These are phyloP conservation scores for Hoplostethus atlanticus DNA, from an alignment of 2,797 vertebrate genomes.

Conservation along the genomic window DNA sequence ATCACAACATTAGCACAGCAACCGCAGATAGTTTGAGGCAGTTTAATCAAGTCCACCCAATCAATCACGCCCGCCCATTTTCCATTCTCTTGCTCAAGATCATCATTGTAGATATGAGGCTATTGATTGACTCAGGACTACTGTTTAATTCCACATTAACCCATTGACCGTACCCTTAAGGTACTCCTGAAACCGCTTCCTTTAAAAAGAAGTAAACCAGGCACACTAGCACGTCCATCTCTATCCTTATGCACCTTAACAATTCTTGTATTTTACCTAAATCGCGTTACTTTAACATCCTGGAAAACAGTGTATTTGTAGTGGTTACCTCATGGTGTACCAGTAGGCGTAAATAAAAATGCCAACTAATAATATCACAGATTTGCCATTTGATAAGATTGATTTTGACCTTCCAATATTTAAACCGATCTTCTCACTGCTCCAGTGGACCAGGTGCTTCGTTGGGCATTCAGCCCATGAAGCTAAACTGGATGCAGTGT, in stretches of 20 bases:
- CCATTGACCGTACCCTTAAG: conserved; percentile 32
- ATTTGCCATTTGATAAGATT: no score
- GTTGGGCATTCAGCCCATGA: conserved; percentile 27
- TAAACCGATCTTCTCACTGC: no score
- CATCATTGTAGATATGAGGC: conserved; percentile 37
- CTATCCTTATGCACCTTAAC: not conserved
- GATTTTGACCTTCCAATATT: no score
- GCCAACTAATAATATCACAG: no score
- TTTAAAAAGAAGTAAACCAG: conserved; percentile 14
- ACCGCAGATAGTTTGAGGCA: conserved; percentile 23
- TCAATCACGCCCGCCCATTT: conserved; percentile 34
- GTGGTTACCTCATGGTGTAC: no score
- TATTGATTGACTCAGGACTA: conserved; percentile 42
- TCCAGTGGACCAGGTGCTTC: conserved; percentile 13
- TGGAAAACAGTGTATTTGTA: no score
- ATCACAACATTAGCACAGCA: conserved; percentile 16
- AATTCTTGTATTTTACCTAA: no score
- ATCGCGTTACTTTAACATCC: no score
- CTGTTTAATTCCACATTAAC: conserved; percentile 62
- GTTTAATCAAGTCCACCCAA: conserved; percentile 37
- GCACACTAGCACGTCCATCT: conserved; percentile 10
- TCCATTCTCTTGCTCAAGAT: conserved; percentile 30
- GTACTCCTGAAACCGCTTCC: conserved; percentile 30
- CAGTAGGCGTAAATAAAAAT: no score
- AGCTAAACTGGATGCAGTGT: conserved; percentile 25